phyloP scores from a whole-genome alignment of 2,888 invertebrate species.

The Caenorhabditis doughertyi region DNA sequence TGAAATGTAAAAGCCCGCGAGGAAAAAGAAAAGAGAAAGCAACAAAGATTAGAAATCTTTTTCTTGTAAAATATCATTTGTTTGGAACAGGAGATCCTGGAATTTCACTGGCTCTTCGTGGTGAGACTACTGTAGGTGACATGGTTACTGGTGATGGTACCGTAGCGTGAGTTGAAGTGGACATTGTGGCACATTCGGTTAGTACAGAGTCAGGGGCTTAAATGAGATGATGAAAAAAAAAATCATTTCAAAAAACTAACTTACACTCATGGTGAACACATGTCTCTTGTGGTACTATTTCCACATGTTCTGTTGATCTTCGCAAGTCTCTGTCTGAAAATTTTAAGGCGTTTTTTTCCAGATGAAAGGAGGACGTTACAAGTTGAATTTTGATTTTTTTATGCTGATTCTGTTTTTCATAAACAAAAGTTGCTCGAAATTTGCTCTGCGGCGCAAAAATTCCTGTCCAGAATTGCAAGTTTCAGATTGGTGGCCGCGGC shows the following conservation, averaged over 20 bases:
- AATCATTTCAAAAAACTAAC: neutral
- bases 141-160: conserved; percentile 8
- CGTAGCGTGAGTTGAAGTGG: conserved; percentile 34
- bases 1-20: conserved; percentile 50
- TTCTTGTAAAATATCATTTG: conserved; percentile 16
- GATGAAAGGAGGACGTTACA: no score
- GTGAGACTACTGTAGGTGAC: conserved; percentile 42
- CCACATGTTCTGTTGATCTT: conserved; percentile 69
- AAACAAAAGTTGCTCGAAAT: no score
- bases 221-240: neutral
- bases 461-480: no score
- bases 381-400: no score
- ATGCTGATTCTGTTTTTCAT: no score
- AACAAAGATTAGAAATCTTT: conserved; percentile 1
- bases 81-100: conserved; percentile 13
- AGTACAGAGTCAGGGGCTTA: conserved; percentile 50
- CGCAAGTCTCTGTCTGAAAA: conserved; percentile 65
- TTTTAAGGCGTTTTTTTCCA: no score
- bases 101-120: conserved; percentile 50
- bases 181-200: conserved; percentile 50
- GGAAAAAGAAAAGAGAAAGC: neutral
- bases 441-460: no score
- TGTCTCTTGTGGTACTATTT: conserved; percentile 70
- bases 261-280: conserved; percentile 71
- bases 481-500: no score